Evolutionary conservation across 2,113 vertebrate genomes (phyloP).

Genomic region (Mohoua ochrocephala): DNA sequence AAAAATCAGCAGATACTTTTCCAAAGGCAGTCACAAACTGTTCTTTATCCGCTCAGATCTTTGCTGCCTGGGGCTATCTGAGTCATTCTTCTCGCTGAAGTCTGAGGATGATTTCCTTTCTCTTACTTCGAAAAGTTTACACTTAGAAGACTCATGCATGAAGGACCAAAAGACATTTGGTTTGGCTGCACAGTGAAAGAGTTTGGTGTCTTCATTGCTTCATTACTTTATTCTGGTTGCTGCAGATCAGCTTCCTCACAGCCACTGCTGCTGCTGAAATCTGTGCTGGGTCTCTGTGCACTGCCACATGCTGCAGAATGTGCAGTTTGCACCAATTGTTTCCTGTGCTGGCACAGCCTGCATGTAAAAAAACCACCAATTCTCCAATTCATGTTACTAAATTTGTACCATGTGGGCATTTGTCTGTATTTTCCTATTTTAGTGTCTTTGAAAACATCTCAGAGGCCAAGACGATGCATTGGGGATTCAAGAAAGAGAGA

Average conservation of each 20-base stretch:
- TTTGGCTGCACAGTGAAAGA: not conserved
- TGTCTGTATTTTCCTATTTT: not conserved
- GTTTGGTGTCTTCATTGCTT: not conserved
- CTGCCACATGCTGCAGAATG: not conserved
- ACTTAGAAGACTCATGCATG: not conserved
- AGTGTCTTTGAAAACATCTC: not conserved
- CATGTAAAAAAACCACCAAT: not conserved
- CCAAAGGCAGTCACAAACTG: not conserved
- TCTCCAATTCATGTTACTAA: not conserved
- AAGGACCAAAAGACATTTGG: not conserved
- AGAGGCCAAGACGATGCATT: not conserved
- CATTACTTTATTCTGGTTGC: not conserved
- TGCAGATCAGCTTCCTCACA: not conserved
- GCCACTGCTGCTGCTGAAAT: not conserved
- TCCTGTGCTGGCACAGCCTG: not conserved
- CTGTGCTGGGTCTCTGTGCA: not conserved
- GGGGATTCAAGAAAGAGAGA: not conserved
- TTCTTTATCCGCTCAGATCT: not conserved
- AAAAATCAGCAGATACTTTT: not conserved
- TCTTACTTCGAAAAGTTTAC: not conserved
- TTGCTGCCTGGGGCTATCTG: slow-evolving; percentile 30
- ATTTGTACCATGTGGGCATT: not conserved
- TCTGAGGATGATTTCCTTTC: not conserved
- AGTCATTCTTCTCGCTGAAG: slow-evolving; percentile 3
- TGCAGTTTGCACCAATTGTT: not conserved